Base-by-base conservation (phyloP, 2,797 vertebrate genomes). In the Chelon labrosus region DNA sequence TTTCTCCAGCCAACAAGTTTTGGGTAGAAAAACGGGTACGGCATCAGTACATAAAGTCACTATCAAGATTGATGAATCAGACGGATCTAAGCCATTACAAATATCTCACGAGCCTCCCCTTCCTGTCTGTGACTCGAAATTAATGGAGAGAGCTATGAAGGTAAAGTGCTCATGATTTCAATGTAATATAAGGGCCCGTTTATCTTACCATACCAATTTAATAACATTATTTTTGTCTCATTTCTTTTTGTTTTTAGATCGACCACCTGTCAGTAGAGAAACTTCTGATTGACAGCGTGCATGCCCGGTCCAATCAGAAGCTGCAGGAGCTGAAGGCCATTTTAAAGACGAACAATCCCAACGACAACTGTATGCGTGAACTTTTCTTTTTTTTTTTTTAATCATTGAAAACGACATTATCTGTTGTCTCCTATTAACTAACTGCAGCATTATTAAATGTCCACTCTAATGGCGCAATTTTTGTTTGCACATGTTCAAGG, bases 191-290 rank as follows among this genome's bases (percentile, higher is more conserved):
- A 47, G 17, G 10, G 17, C 22, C 5, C 50, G 14, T 50, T 12
- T 47, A 51, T 22, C 2, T 20, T 31, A 3, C 31, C 12, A 25
- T 11, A n/a, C 14, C n/a, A 4, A 7, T 61, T 38, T 14, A 44
- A 20, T n/a, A 22, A 46, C 4, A 0, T 37, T 16, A 31, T 0
- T 63, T 60, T 66, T 55, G 17, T 52, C 5, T 39, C 51, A 0
- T 9, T 56, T 80, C 85, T 17, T 7, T 72, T 41, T 27, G 1
- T 27, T 27, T 27, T 27, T 85, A 99, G 98, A 99, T 99, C 81
- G 97, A 99, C 85, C 98, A 99, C 88, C 93, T 99, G 60, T 99
- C 98, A 42, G 96, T 99, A 92, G 98, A 99, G 91, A 99, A 99
- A 88, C 97, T 99, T 74, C 86, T 99, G 88, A 99, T 99, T 65